Evolutionary conservation across 2,888 invertebrate genomes (phyloP).

Genomic region (Aquatica leii): DNA sequence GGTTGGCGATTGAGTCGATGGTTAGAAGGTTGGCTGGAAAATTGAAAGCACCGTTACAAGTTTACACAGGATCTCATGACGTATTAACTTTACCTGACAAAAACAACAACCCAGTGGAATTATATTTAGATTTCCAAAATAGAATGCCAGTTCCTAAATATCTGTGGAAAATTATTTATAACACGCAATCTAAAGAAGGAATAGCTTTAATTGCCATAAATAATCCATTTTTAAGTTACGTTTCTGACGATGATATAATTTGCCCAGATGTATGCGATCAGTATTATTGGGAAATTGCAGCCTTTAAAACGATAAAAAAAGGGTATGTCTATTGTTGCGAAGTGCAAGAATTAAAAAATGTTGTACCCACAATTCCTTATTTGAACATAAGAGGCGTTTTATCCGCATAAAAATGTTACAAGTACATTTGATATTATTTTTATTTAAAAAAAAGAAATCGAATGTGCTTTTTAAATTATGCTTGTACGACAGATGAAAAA

Average conservation of each 20-base stretch:
- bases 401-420: slow-evolving; percentile 4
- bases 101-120: slow-evolving; percentile 48
- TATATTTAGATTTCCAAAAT: slow-evolving; percentile 56
- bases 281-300: slow-evolving; percentile 51
- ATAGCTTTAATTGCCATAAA: slow-evolving; percentile 64
- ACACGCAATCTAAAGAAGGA: slow-evolving; percentile 54
- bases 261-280: slow-evolving; percentile 57
- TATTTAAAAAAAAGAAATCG: not conserved
- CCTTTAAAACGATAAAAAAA: slow-evolving; percentile 47
- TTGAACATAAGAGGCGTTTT: slow-evolving; percentile 30
- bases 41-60: slow-evolving; percentile 54
- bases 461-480: too few species aligned
- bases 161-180: slow-evolving; percentile 62
- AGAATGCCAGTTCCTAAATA: slow-evolving; percentile 60
- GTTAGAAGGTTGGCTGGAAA: slow-evolving; percentile 56
- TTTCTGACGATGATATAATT: slow-evolving; percentile 44
- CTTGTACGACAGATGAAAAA: too few species aligned
- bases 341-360: slow-evolving; percentile 50
- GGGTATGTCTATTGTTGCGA: slow-evolving; percentile 61
- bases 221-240: slow-evolving; percentile 58
- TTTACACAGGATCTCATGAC: slow-evolving; percentile 61
- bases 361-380: slow-evolving; percentile 41
- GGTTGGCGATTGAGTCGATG: slow-evolving; percentile 61
- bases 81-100: slow-evolving; percentile 57
- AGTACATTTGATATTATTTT: not conserved